phyloP scores from a whole-genome alignment of 23 tunicate species.

The Botrylloides violaceus region DNA sequence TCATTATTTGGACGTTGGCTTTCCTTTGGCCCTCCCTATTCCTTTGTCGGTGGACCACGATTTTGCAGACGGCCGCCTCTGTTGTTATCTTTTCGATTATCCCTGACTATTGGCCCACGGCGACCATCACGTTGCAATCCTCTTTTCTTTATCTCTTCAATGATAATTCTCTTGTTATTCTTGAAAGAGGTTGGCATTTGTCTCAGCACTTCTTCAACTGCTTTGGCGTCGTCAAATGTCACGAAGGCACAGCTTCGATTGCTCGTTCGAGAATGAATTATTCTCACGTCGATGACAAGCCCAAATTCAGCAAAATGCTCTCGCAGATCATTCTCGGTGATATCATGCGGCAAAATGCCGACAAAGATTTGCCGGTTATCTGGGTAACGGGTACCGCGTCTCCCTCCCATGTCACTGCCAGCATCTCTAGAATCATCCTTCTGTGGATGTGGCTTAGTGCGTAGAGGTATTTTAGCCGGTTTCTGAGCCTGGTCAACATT shows the following conservation, averaged over 20 bases:
- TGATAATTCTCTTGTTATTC: constrained; percentile 67
- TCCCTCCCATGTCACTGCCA: constrained; percentile 18
- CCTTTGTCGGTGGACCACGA: constrained; percentile 18
- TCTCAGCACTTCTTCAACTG: constrained; percentile 59
- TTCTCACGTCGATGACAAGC: constrained; percentile 56
- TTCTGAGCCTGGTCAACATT: constrained; percentile 36
- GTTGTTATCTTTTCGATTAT: constrained; percentile 13
- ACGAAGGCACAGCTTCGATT: constrained; percentile 86
- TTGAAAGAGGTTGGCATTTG: constrained; percentile 68
- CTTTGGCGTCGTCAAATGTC: constrained; percentile 64
- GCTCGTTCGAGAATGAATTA: constrained; percentile 67
- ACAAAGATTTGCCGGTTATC: constrained; percentile 92
- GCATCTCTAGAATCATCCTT: constrained; percentile 52
- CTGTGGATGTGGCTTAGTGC: constrained; percentile 6
- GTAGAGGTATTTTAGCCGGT: constrained; percentile 17
- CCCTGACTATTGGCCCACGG: constrained; percentile 39
- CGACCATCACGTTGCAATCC: constrained; percentile 25
- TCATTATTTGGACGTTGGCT: constrained; percentile 19
- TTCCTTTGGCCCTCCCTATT: constrained; percentile 25
- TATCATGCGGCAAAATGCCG: constrained; percentile 71
- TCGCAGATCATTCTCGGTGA: constrained; percentile 56
- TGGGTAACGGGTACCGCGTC: constrained; percentile 36
- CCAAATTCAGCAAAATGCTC: constrained; percentile 75
- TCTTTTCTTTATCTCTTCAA: constrained; percentile 86
- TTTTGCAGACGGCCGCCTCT: constrained; percentile 16